These are phyloP conservation scores for Gambusia holbrooki DNA, from an alignment of 2,113 vertebrate species.

Conservation along the genomic window DNA sequence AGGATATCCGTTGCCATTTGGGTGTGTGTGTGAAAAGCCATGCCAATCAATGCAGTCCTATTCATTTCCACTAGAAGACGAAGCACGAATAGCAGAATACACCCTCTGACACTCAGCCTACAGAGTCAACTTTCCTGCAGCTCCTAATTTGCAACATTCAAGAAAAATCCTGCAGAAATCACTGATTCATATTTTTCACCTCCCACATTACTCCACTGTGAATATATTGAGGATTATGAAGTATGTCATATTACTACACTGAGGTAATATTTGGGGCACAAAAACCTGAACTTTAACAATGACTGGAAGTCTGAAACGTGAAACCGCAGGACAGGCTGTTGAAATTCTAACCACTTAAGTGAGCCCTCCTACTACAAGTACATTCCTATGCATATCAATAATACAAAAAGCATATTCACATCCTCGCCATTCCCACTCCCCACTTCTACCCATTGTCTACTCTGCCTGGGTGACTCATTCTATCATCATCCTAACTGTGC, in stretches of 20 bases:
- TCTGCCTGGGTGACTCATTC: conserved; percentile 55
- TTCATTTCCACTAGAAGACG: conserved; percentile 29
- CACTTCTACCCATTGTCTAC: conserved; percentile 32
- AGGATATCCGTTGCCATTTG: conserved; percentile 39
- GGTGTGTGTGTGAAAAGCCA: conserved; percentile 27
- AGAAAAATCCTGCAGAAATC: conserved; percentile 47
- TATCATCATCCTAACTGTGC: conserved; percentile 22
- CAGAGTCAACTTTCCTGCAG: conserved; percentile 38
- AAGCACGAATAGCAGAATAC: background rate
- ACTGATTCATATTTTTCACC: conserved; percentile 45
- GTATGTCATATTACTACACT: conserved; percentile 1
- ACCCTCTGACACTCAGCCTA: conserved; percentile 45
- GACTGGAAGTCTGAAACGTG: background rate
- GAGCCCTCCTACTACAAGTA: conserved; percentile 10
- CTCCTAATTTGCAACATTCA: conserved; percentile 32
- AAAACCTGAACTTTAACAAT: conserved; percentile 2
- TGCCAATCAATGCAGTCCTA: conserved; percentile 47
- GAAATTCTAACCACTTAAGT: background rate
- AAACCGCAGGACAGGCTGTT: background rate
- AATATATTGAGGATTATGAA: conserved; percentile 6
- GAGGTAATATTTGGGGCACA: background rate
- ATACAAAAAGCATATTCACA: conserved; percentile 32
- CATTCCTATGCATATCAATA: conserved; percentile 14
- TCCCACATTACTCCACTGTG: conserved; percentile 33
- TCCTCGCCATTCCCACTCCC: conserved; percentile 47